A percentile compares a stretch with the other conserved stretches of the same genome.
Evolutionary conservation across 2,113 vertebrate genomes (phyloP).

Genomic region (Hippopotamus amphibius): DNA sequence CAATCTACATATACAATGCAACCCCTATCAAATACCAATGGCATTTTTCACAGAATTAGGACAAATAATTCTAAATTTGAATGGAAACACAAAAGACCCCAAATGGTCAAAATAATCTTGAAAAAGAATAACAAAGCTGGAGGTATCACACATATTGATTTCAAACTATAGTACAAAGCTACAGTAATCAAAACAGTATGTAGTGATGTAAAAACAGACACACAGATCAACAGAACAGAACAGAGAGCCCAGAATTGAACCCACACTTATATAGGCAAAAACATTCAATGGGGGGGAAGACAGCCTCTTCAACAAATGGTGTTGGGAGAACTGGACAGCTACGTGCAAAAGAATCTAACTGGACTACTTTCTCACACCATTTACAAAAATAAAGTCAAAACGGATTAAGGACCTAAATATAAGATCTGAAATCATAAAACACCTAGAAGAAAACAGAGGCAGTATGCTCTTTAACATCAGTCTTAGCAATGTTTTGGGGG

Average conservation of each 20-base stretch:
- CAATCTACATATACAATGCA: neutral
- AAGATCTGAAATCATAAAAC: neutral
- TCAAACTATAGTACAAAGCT: neutral
- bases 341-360: neutral
- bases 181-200: neutral
- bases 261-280: neutral
- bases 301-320: neutral
- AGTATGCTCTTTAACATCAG: neutral
- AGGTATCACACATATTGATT: neutral
- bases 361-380: neutral
- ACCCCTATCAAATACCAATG: neutral
- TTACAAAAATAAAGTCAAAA: neutral
- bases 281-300: neutral
- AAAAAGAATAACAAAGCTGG: neutral
- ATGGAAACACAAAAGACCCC: neutral
- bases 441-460: neutral
- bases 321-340: neutral
- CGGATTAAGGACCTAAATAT: neutral
- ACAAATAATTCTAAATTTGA: neutral
- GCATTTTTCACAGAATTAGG: neutral
- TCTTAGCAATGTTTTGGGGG: neutral
- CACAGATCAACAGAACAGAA: neutral
- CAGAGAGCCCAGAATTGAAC: neutral
- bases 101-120: neutral
- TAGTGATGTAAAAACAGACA: neutral